Base-by-base conservation (phyloP, 2,797 vertebrate genomes). In the Miichthys miiuy region DNA sequence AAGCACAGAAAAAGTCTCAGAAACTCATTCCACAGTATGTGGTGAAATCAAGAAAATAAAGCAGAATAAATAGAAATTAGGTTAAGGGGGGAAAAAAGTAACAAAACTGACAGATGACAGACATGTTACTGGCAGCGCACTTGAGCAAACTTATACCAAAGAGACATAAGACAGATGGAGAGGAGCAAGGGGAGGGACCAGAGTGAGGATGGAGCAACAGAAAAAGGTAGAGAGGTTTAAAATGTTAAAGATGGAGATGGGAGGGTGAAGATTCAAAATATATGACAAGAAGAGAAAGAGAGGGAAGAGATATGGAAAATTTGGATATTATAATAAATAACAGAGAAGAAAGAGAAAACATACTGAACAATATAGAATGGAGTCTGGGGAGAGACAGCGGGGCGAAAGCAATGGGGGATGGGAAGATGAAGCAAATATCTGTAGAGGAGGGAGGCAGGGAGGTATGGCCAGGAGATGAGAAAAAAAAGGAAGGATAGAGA, bases 41-140 rank as follows among this genome's bases (percentile, higher is more conserved):
- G 41, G 50, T 1, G 30, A 56, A 84, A 79, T 65, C 21, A 78
- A 75, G 74, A 44, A 70, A 74, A 69, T 65, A 81, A 52, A 78
- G 47, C 41, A 25, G 41, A 66, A 74, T 42, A 62, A 86, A 80
- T 23, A 71, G 54, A 84, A 85, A 86, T 75, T 11, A 68, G 72
- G 64, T 71, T 72, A 48, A 72, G 69, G 62, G 63, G 50, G 42
- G 13, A 58, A 64, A 64, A 38, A 42, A 18, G 47, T 34, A 81
- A 65, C 34, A 74, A 76, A 86, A 77, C 61, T 88, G 82, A 83
- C 72, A 85, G 71, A 64, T 82, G 79, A 90, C 67, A 74, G 79
- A 77, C 73, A 83, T 38, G 69, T 75, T 70, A 68, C 72, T 77
- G 81, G 79, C 76, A 82, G 75, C 78, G 63, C 69, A 75, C 47